Conservation (phyloP, 1,140 invertebrate genomes). For the Melitaea cinxia region DNA sequence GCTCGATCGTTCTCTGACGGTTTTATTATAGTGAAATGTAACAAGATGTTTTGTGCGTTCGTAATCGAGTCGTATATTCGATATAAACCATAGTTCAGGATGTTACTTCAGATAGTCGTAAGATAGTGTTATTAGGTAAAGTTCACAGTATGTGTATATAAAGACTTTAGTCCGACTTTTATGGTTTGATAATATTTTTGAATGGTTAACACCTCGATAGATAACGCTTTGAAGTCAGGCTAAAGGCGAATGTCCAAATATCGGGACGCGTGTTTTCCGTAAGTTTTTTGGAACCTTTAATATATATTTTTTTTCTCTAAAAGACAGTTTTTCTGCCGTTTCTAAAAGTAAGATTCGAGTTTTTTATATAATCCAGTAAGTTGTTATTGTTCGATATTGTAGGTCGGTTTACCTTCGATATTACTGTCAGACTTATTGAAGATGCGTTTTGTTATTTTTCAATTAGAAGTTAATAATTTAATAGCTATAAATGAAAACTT, state of each 20-base stretch:
- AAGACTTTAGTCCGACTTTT: slow-evolving; percentile 32
- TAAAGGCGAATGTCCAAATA: slow-evolving; percentile 40
- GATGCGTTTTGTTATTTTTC: slow-evolving; percentile 68
- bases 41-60: slow-evolving; percentile 48
- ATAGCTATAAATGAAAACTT: slow-evolving; percentile 59
- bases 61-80: slow-evolving; percentile 38
- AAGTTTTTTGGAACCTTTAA: slow-evolving; percentile 43
- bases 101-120: slow-evolving; percentile 58
- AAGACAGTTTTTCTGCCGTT: slow-evolving; percentile 53
- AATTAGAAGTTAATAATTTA: slow-evolving; percentile 63
- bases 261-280: slow-evolving; percentile 19
- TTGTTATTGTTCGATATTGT: slow-evolving; percentile 70
- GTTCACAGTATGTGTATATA: slow-evolving; percentile 32
- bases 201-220: slow-evolving; percentile 14
- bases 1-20: slow-evolving; percentile 34
- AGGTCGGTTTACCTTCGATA: slow-evolving; percentile 52
- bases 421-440: slow-evolving; percentile 53
- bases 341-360: slow-evolving; percentile 54
- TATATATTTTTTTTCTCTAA: slow-evolving; percentile 45
- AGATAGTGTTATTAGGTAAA: slow-evolving; percentile 61
- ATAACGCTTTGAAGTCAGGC: slow-evolving; percentile 14
- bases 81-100: slow-evolving; percentile 57
- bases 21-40: slow-evolving; percentile 61
- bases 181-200: slow-evolving; percentile 24
- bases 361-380: slow-evolving; percentile 66